Base-by-base conservation (phyloP, 2,888 invertebrate species). In the Trachelus troglodyta region DNA sequence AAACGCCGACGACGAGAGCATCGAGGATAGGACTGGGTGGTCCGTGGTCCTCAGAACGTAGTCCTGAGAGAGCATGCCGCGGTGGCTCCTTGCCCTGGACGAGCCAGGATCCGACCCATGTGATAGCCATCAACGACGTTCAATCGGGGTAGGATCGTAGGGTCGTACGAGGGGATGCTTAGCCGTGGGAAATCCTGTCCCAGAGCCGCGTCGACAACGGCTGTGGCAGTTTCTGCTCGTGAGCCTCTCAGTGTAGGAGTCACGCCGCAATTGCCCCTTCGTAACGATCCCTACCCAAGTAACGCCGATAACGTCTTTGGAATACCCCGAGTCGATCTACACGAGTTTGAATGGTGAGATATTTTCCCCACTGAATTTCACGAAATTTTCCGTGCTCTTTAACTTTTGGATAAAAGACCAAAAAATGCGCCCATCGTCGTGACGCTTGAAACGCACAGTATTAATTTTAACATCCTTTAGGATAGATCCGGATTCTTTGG, bases 91-190 rank as follows among this genome's bases (percentile, higher is more conserved):
- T 74, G 85, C 86, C 80, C 84, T 87, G 80, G 87, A 88, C 85
- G 87, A 88, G 83, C 86, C 87, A 82, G 85, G 87, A 84, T 88
- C 87, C 81, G 83, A 87, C 82, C 85, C 84, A 85, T 87, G 88
- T 83, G 83, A 83, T 83, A 84, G 77, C 83, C 77, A 75, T 81
- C 78, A 79, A 75, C 79, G 79, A 81, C 81, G 81, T 81, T 80
- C 80, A 80, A 81, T 83, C 81, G 80, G 80, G 86, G 85, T 86
- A 84, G 73, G 79, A 76, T 69, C 68, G 74, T 74, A 40, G 81
- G 81, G 84, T 82, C 82, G 83, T 84, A 83, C 83, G 83, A 85
- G 87, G 87, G 85, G 81, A 88, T 88, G 88, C 88, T 84, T 82
- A 85, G 85, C 82, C 84, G 84, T 85, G 85, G 84, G 83, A 85